Base-by-base conservation (phyloP, 2,797 vertebrate genomes). In the Poecilia gillii region DNA sequence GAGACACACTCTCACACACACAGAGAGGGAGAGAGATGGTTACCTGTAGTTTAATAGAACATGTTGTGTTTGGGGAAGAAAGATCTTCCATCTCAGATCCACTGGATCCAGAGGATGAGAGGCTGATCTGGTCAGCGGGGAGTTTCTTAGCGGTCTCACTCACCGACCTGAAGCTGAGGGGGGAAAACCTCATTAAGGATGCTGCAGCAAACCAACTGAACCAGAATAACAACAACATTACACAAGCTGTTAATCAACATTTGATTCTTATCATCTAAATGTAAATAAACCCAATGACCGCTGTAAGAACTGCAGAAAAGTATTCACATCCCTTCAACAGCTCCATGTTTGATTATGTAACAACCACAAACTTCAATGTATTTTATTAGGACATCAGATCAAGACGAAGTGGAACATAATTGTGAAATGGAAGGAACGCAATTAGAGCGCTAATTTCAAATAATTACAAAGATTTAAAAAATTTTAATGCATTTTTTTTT, bases 71-170 rank as follows among this genome's bases (percentile, higher is more conserved):
- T 0, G 80, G 78, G 2, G 78, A 86, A 25, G 92, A 89, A 5
- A 94, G 72, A 75, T 94, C 94, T 39, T 94, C 92, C 85, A 96
- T 92, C 88, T 96, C 96, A 36, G 92, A 96, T 46, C 93, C 92
- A 80, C 93, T 95, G 80, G 96, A 96, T 31, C 95, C 95, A 77
- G 89, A 95, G 1, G 90, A 95, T 0, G 94, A 95, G 36, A 95
- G 91, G 41, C 85, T 96, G 88, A 95, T 91, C 87, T 92, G 91
- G 77, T 96, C 95, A 2, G 88, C 92, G 28, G 93, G 94, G 39
- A 90, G 71, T 72, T 90, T 95, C 85, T 81, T 91, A 1, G 93
- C 84, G 1, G 87, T 89, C 0, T 96, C 95, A 4, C 83, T 90
- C 49, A 81, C 88, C 4, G 93, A 83, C 85, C 95, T 66, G 84